Percentiles rank a stretch among this genome's conserved stretches.
These are phyloP conservation scores for Australoheros scitulus DNA, from an alignment of 2,113 vertebrate species.

Conservation along the genomic window DNA sequence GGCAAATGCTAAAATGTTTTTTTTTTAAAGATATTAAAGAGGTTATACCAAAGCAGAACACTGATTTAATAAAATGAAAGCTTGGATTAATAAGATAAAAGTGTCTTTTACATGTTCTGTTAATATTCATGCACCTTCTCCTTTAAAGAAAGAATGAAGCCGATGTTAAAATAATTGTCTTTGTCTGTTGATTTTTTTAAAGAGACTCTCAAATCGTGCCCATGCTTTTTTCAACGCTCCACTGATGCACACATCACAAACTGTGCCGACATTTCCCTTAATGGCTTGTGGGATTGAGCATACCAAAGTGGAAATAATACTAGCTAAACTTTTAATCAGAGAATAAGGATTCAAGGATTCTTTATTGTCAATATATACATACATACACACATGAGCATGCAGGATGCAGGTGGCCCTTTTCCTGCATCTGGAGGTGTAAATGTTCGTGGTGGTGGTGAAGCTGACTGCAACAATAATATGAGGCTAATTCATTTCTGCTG, in stretches of 20 bases:
- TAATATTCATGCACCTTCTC: neutral
- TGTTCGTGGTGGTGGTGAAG: no score
- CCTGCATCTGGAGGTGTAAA: no score
- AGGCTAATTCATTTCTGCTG: neutral
- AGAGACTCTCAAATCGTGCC: neutral
- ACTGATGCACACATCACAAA: neutral
- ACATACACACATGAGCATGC: no score
- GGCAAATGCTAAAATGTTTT: slow-evolving; percentile 2
- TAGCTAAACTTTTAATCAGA: neutral
- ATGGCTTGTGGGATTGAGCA: neutral
- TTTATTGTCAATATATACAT: no score
- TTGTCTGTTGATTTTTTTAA: slow-evolving; percentile 3
- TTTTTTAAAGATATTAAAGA: neutral
- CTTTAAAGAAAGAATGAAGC: neutral
- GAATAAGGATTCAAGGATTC: neutral
- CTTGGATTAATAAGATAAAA: neutral
- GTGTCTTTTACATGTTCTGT: neutral
- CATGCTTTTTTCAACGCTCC: neutral
- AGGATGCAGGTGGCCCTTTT: no score
- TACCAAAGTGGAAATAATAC: neutral
- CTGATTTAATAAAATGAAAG: neutral
- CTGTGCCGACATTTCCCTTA: neutral
- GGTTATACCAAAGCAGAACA: neutral
- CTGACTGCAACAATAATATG: neutral
- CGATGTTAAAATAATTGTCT: neutral